A percentile compares a stretch with the other conserved stretches of the same genome.
These are phyloP conservation scores for Trochalopteron elliotii DNA, from an alignment of 2,113 vertebrate genomes.

Conservation along the genomic window DNA sequence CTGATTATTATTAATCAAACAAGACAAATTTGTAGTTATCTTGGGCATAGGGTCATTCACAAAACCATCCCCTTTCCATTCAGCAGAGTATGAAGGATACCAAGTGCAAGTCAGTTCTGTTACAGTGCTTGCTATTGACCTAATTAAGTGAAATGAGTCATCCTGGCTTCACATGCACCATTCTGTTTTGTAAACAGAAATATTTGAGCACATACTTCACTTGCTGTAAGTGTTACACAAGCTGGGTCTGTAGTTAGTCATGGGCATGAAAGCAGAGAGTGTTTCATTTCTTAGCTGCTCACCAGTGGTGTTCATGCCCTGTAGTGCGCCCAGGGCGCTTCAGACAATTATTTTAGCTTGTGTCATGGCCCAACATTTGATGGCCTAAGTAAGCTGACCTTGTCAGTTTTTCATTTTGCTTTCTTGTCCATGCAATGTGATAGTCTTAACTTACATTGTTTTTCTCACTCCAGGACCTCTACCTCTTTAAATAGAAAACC, in stretches of 20 bases:
- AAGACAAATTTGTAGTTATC: neutral
- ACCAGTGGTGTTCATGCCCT: neutral
- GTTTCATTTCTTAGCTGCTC: neutral
- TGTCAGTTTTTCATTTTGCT: neutral
- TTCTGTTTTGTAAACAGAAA: slow-evolving; percentile 26
- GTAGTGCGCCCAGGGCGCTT: neutral
- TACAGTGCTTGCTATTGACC: neutral
- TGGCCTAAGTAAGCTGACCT: neutral
- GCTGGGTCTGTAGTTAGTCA: neutral
- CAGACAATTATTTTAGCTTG: neutral
- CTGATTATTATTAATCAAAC: neutral
- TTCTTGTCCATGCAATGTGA: neutral
- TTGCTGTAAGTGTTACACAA: neutral
- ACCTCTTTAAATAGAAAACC: neutral
- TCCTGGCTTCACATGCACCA: neutral
- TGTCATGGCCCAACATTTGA: neutral
- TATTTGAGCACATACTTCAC: neutral
- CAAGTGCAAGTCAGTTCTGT: neutral
- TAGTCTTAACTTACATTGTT: neutral
- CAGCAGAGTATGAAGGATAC: neutral
- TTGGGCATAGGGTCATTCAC: neutral
- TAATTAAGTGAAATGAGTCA: neutral
- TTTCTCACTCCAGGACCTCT: neutral
- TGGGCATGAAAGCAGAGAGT: neutral
- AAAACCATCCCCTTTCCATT: neutral